A percentile compares a stretch with the other conserved stretches of the same genome.
These are phyloP conservation scores for Trematomus bernacchii DNA, from an alignment of 2,797 vertebrate species.

Conservation along the genomic window DNA sequence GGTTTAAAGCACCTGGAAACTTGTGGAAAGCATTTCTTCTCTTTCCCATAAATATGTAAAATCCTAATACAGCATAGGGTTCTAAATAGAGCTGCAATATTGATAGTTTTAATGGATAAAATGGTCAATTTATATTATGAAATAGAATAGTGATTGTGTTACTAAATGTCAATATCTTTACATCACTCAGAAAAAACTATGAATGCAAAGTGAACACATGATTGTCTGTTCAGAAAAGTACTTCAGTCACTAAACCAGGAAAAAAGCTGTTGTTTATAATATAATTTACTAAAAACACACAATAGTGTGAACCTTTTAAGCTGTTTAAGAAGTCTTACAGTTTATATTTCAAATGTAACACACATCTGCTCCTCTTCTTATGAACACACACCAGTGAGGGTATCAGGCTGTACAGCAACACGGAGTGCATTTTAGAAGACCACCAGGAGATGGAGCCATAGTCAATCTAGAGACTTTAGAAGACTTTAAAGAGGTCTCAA, in stretches of 20 bases:
- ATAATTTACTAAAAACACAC: constrained; percentile 40
- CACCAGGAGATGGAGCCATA: constrained; percentile 71
- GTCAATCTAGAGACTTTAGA: constrained; percentile 20
- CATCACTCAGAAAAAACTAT: constrained; percentile 53
- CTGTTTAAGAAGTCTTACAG: constrained; percentile 26
- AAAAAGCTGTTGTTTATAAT: constrained; percentile 32
- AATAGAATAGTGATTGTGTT: constrained; percentile 44
- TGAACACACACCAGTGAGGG: constrained; percentile 23
- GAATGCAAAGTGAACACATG: constrained; percentile 50
- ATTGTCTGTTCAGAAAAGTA: constrained; percentile 69
- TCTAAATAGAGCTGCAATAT: constrained; percentile 39
- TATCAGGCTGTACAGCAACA: constrained; percentile 28
- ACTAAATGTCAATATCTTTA: constrained; percentile 36
- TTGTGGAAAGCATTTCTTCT: constrained; percentile 21
- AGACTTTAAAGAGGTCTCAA: constrained; percentile 38
- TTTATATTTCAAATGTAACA: constrained; percentile 21
- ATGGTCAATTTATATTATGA: constrained; percentile 39
- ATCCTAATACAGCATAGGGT: constrained; percentile 33
- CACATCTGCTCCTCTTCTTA: constrained; percentile 34
- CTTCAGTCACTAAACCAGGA: constrained; percentile 35
- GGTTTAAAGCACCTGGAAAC: constrained; percentile 35
- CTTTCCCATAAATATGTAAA: constrained; percentile 40
- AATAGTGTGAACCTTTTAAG: constrained; percentile 27
- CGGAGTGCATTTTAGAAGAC: constrained; percentile 16
- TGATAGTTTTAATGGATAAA: constrained; percentile 35